Percentiles rank a stretch among this genome's conserved stretches.
Conservation (phyloP, 2,113 vertebrate species). For the Phyllostomus hastatus region DNA sequence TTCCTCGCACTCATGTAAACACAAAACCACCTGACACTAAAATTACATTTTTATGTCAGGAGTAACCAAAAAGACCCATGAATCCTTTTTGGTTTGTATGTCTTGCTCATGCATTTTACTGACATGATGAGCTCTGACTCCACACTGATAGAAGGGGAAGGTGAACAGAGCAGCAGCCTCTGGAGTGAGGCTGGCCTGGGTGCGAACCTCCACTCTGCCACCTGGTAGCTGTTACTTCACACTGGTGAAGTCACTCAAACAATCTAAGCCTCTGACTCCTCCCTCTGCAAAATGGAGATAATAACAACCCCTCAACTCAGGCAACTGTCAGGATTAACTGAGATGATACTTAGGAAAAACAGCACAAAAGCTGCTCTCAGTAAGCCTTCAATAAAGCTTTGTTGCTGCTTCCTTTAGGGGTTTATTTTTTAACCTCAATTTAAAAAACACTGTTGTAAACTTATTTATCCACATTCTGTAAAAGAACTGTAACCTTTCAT, state of each 20-base stretch:
- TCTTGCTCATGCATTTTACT: neutral
- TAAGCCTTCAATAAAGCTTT: neutral
- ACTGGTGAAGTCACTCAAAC: neutral
- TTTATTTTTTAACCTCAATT: neutral
- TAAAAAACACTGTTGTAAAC: neutral
- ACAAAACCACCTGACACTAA: neutral
- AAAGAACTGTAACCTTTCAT: neutral
- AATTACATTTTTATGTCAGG: neutral
- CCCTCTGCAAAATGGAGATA: neutral
- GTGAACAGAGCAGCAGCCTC: neutral
- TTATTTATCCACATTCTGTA: neutral
- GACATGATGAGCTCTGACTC: neutral
- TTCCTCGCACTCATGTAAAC: too few species aligned
- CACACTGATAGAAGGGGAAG: neutral
- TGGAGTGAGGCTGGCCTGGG: accelerated
- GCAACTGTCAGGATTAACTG: neutral
- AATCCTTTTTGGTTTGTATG: neutral
- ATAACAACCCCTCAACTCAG: neutral
- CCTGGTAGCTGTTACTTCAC: neutral
- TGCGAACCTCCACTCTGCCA: neutral
- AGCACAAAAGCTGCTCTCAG: neutral
- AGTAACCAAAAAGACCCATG: neutral
- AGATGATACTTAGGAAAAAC: neutral
- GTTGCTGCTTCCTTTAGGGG: neutral
- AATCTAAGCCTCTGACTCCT: neutral